Conservation (phyloP, 2,888 invertebrate genomes). For the Podabrus alpinus region DNA sequence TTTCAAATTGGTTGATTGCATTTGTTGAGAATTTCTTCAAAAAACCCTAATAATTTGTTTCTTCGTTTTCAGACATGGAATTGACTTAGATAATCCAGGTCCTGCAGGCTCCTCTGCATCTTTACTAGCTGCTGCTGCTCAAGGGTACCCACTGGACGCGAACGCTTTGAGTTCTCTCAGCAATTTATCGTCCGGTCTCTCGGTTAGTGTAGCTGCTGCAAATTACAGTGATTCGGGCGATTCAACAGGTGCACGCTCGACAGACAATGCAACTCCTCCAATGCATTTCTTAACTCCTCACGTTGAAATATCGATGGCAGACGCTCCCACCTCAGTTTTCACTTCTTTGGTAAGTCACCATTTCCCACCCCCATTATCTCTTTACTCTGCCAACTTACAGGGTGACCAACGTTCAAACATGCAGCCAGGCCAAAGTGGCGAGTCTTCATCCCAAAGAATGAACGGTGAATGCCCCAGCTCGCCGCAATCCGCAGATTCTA, state of each 20-base stretch:
- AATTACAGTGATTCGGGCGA: constrained; percentile 84
- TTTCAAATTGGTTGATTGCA: background rate
- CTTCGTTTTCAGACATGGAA: constrained; percentile 70
- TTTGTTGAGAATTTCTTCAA: background rate
- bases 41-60: background rate
- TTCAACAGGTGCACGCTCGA: constrained; percentile 76
- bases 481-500: constrained; percentile 81
- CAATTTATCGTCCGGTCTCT: constrained; percentile 67
- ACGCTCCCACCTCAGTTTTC: constrained; percentile 71
- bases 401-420: constrained; percentile 47
- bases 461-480: constrained; percentile 75
- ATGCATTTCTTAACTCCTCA: constrained; percentile 92
- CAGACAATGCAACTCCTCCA: constrained; percentile 86
- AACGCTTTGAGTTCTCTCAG: constrained; percentile 59
- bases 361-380: too few relatives aligned
- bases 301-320: constrained; percentile 88
- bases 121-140: constrained; percentile 66
- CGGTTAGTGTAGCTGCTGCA: constrained; percentile 57
- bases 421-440: constrained; percentile 49
- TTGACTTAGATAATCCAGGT: constrained; percentile 87
- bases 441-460: constrained; percentile 58
- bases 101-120: constrained; percentile 79
- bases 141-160: constrained; percentile 55
- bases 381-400: constrained; percentile 35
- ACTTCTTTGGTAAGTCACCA: constrained; percentile 57